These are phyloP conservation scores for Teleogryllus occipitalis DNA, from an alignment of 1,140 invertebrate genomes.

Conservation along the genomic window DNA sequence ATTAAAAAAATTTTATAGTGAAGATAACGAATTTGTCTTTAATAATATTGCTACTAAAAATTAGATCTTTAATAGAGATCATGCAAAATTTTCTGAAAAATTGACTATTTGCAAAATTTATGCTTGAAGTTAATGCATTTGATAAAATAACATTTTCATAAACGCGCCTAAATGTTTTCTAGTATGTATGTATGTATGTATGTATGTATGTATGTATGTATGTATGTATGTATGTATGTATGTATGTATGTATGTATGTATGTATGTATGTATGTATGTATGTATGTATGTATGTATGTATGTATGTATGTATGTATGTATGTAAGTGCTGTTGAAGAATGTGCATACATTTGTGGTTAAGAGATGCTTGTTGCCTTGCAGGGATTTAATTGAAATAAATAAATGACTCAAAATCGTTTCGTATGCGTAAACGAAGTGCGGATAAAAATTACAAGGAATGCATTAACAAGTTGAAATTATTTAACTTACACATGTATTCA, in stretches of 20 bases:
- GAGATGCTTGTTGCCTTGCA: background rate
- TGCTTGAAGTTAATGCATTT: no score
- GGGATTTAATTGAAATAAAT: no score
- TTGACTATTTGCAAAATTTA: background rate
- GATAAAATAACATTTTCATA: no score
- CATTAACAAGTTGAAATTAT: no score
- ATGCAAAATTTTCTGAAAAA: background rate
- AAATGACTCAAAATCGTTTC: no score
- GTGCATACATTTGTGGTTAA: background rate
- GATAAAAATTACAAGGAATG: no score
- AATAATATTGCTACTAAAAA: no score
- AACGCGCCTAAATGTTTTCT: background rate
- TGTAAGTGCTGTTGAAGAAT: background rate
- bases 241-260: constrained; percentile 14
- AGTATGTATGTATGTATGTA: constrained; percentile 13
- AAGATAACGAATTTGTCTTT: no score
- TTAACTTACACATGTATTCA: no score
- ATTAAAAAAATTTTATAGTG: no score
- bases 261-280: constrained; percentile 11
- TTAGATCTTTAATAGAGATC: no score
- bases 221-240: constrained; percentile 12
- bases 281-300: background rate
- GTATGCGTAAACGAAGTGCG: no score
- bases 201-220: constrained; percentile 17
- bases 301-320: background rate